Evolutionary conservation across 2,113 vertebrate species (phyloP).

Genomic region (Leptodactylus fuscus): DNA sequence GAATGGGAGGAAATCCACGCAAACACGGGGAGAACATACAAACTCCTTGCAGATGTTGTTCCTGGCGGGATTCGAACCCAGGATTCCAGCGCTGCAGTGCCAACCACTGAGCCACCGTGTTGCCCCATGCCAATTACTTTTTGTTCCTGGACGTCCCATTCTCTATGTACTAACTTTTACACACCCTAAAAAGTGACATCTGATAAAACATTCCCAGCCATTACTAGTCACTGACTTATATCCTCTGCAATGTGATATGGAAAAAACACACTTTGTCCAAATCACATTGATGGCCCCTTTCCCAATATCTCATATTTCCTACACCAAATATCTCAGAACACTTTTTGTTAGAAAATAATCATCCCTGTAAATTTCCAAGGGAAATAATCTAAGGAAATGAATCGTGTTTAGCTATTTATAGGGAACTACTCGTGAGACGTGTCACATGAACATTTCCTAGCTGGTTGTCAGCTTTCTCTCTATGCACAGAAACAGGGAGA

Average conservation of each 20-base stretch:
- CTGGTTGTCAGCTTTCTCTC: too few species aligned
- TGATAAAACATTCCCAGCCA: background rate
- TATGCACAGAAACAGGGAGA: too few species aligned
- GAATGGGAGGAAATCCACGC: too few species aligned
- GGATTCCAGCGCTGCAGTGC: too few species aligned
- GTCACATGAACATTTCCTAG: too few species aligned
- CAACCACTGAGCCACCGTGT: too few species aligned
- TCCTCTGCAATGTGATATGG: background rate
- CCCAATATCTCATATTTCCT: background rate
- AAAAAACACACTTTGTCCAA: background rate
- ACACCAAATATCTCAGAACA: background rate
- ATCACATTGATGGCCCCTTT: background rate
- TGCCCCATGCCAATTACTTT: too few species aligned
- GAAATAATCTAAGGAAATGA: background rate
- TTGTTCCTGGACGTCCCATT: background rate
- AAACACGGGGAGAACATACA: too few species aligned
- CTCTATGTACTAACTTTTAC: background rate
- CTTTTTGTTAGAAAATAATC: background rate
- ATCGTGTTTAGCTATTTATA: too few species aligned
- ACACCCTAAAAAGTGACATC: background rate
- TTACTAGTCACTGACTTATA: background rate
- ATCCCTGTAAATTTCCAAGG: background rate
- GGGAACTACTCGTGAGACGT: too few species aligned
- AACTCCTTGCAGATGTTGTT: too few species aligned
- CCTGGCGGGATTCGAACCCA: too few species aligned